Evolutionary conservation across 2,113 vertebrate species (phyloP), one percentile per base, ranked within the genome.

Genomic region (Eulacestoma nigropectus): DNA sequence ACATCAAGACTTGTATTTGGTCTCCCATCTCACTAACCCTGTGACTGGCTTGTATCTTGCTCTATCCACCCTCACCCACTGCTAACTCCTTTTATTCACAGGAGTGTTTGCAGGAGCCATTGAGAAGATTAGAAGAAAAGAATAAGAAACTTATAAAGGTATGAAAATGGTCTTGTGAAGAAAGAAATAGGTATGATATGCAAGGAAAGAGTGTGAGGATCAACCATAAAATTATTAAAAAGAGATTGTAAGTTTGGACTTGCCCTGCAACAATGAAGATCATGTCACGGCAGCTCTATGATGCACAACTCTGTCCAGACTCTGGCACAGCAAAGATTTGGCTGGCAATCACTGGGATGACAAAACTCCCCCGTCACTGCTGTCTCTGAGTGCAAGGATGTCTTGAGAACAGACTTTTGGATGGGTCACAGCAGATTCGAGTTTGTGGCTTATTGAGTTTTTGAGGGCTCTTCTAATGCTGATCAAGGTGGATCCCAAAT

Each of bases 91-190:
- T 65, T 90, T 56, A 47, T 62, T 63, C 44, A 60, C 47, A 92
- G 53, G 3, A 18, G 2, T 13, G 6, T 52, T 70, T 89, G 25
- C 73, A 50, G 49, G 7, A 85, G 7, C 27, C 84, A 32, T 26
- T 23, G 7, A 87, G 25, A 32, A 57, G 21, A 10, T 6, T 87
- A 47, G 55, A 92, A 85, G 81, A 93, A 73, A 83, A 7, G 29
- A 49, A 37, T 8, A n/a, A 68, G 26, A 62, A 72, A 16, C 49
- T 94, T 44, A 4, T 21, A 33, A 74, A 96, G 96, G 91, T 96
- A 97, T 16, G 7, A 17, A 49, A 68, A 79, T 37, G 7, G 8
- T 41, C n/a, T 62, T 85, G 7, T 65, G 63, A 91, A 84, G 37
- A 60, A 84, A 86, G 16, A 67, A 80, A 62, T 41, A 63, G 25